A percentile compares a stretch with the other conserved stretches of the same genome.
Conservation (phyloP, 1,140 invertebrate species). For the Pachyrhynchus sulphureomaculatus region DNA sequence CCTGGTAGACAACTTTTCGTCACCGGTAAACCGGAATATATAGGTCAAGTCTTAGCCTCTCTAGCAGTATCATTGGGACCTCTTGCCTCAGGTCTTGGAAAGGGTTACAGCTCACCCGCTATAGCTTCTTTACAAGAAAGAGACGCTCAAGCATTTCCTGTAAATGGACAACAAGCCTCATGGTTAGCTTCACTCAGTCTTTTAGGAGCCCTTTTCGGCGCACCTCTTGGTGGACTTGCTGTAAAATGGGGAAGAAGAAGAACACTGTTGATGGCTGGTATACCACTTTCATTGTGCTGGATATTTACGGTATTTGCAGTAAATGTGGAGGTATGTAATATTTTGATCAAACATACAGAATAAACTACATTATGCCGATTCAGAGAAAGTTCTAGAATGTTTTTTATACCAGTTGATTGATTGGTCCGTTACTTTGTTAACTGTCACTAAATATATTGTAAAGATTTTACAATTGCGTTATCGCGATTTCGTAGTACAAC, state of each 20-base stretch:
- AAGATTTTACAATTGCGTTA: too few species aligned
- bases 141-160: constrained; percentile 60
- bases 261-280: constrained; percentile 66
- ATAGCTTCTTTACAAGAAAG: constrained; percentile 76
- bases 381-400: too few species aligned
- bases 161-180: constrained; percentile 74
- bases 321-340: constrained; percentile 59
- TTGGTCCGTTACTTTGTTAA: too few species aligned
- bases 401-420: too few species aligned
- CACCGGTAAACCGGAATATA: constrained; percentile 44
- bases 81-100: constrained; percentile 76
- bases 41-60: constrained; percentile 71
- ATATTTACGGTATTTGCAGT: constrained; percentile 72
- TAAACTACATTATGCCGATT: too few species aligned
- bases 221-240: constrained; percentile 71
- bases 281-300: constrained; percentile 75
- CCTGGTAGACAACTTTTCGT: constrained; percentile 45
- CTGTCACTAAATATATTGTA: too few species aligned
- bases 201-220: constrained; percentile 76
- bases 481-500: too few species aligned
- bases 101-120: constrained; percentile 82
- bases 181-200: constrained; percentile 81
- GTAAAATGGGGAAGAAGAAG: constrained; percentile 71
- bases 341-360: too few species aligned
- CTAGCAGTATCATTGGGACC: constrained; percentile 78